Evolutionary conservation across 2,797 vertebrate species (phyloP), one percentile per base, ranked within the genome.

Genomic region (Petrocephalus sullivani): DNA sequence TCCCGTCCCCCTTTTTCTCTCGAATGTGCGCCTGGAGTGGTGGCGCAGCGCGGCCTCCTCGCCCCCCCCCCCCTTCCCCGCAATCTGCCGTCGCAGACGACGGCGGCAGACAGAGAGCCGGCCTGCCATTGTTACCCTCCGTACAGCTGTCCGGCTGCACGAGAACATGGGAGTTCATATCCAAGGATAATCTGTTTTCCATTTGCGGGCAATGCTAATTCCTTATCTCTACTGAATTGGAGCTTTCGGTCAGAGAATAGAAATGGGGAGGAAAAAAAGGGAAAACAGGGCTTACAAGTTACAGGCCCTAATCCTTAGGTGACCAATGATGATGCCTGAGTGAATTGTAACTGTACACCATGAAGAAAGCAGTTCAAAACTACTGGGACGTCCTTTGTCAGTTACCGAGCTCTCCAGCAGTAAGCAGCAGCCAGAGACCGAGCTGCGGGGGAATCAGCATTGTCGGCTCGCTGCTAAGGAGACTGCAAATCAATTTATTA

Each of bases 401-500:
- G 78, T 84, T 88, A 88, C 91, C 89, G 90, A 90, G 89, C 91
- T 87, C 91, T 75, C 86, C 92, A 91, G 90, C 90, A 92, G 92
- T 93, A 94, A 91, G 91, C 91, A 82, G 92, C 87, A 91, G 87
- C 81, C 71, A 89, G 92, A 90, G 89, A 92, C 88, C 86, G 88
- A 92, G 93, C 93, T 91, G 92, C 93, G 92, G 92, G 84, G 92
- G 92, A 91, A 93, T 91, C 93, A 90, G 89, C 94, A 93, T 94
- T 94, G 94, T 95, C 94, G 94, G 93, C 94, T 96, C 94, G 95
- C 95, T 95, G 93, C 95, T 94, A 93, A 93, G 95, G 95, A 95
- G 93, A 94, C 93, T 93, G 93, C 93, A 95, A 96, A 96, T 96
- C 96, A 96, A 95, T 96, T 96, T 95, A 96, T 96, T 95, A 96